Conservation (phyloP, 2,888 invertebrate genomes). For the Gibbula magus region DNA sequence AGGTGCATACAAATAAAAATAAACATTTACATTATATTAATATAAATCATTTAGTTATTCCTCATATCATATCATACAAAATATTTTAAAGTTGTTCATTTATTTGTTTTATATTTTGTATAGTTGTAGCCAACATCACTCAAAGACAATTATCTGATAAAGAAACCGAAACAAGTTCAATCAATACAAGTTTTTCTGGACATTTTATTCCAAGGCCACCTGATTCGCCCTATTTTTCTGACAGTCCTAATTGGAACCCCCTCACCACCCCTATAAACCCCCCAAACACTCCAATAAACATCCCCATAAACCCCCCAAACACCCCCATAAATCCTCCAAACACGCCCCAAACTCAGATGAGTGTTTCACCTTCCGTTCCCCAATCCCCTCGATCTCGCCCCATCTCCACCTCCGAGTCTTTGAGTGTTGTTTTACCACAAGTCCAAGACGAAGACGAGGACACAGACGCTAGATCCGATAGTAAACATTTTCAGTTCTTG, state of each 20-base stretch:
- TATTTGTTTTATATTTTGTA: no score
- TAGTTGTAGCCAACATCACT: neutral
- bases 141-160: neutral
- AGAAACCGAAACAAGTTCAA: neutral
- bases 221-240: neutral
- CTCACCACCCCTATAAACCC: neutral
- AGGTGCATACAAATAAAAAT: no score
- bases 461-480: slow-evolving; percentile 2
- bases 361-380: neutral
- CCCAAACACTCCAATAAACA: neutral
- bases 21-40: no score
- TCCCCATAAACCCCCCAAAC: no score
- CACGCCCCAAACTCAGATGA: neutral
- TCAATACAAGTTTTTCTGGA: neutral
- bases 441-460: slow-evolving; percentile 34
- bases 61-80: no score
- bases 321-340: neutral
- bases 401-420: slow-evolving; percentile 16
- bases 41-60: no score
- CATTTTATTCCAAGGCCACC: neutral
- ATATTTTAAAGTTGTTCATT: no score
- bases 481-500: neutral
- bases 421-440: slow-evolving; percentile 37
- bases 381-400: neutral
- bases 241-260: neutral